A percentile compares a stretch with the other conserved stretches of the same genome.
Evolutionary conservation across 2,113 vertebrate species (phyloP).

Genomic region (Amphilophus citrinellus): DNA sequence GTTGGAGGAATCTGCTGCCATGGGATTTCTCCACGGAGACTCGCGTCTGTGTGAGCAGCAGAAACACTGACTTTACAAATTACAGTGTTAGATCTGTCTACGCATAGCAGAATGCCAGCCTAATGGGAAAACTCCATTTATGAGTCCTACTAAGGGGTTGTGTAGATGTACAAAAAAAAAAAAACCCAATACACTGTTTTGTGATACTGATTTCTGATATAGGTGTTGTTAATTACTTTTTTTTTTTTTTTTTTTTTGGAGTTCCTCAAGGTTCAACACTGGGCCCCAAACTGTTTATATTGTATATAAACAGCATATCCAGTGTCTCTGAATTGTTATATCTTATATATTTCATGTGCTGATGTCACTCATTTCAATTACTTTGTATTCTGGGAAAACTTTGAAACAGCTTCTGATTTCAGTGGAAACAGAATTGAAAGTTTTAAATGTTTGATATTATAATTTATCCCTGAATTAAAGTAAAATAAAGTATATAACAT

Average conservation of each 20-base stretch:
- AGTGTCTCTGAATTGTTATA: background rate
- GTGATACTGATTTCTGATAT: background rate
- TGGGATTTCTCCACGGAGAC: slow-evolving; percentile 92
- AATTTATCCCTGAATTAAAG: too few relatives aligned
- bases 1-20: slow-evolving; percentile 90
- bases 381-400: background rate
- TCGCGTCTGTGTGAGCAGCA: slow-evolving; percentile 92
- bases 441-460: too few relatives aligned
- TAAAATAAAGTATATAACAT: background rate
- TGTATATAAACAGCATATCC: background rate
- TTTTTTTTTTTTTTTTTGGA: too few relatives aligned
- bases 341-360: background rate
- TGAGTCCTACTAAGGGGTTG: background rate
- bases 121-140: background rate
- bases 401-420: background rate
- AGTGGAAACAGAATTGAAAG: background rate
- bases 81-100: background rate
- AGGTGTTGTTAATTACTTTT: background rate
- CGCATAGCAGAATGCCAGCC: background rate
- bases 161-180: background rate
- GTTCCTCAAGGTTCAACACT: background rate
- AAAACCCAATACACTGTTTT: background rate
- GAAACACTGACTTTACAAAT: slow-evolving; percentile 83
- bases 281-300: background rate
- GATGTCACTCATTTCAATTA: background rate